These are phyloP conservation scores for Lampropteryx suffumata DNA, from an alignment of 2,888 invertebrate genomes.

Conservation along the genomic window DNA sequence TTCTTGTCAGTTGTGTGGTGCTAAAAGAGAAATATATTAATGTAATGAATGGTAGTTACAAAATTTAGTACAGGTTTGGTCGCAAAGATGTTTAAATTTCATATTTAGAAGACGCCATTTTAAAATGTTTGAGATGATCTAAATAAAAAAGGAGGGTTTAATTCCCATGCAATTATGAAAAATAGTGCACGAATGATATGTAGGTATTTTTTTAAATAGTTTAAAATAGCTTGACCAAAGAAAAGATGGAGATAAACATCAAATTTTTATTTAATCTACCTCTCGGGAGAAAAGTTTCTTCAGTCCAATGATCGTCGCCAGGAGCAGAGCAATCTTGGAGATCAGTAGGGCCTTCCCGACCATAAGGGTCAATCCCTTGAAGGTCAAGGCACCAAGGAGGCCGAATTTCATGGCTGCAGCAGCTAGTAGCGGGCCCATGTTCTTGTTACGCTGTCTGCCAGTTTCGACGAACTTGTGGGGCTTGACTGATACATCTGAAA, in stretches of 20 bases:
- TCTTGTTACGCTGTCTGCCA: constrained; percentile 89
- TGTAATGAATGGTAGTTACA: neutral
- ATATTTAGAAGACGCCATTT: too few relatives aligned
- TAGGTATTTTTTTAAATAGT: too few relatives aligned
- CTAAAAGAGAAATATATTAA: constrained; percentile 10
- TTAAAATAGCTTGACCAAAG: neutral
- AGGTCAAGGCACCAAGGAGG: constrained; percentile 89
- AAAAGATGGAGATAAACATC: constrained; percentile 22
- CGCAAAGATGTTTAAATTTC: too few relatives aligned
- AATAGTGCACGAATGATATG: too few relatives aligned
- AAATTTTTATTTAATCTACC: constrained; percentile 61
- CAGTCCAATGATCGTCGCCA: constrained; percentile 91
- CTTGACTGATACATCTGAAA: constrained; percentile 86
- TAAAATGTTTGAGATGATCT: too few relatives aligned
- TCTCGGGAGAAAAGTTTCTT: constrained; percentile 91
- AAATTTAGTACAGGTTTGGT: too few relatives aligned
- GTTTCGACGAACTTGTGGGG: constrained; percentile 82
- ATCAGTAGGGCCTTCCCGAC: constrained; percentile 93
- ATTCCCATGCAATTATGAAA: too few relatives aligned
- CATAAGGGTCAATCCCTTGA: constrained; percentile 90
- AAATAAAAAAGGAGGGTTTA: too few relatives aligned
- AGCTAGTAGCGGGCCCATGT: constrained; percentile 88
- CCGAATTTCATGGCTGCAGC: constrained; percentile 91
- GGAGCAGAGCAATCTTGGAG: constrained; percentile 91
- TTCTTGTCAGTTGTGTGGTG: constrained; percentile 9